These are phyloP conservation scores for Malaclemys terrapin DNA, from an alignment of 2,113 vertebrate species.

Conservation along the genomic window DNA sequence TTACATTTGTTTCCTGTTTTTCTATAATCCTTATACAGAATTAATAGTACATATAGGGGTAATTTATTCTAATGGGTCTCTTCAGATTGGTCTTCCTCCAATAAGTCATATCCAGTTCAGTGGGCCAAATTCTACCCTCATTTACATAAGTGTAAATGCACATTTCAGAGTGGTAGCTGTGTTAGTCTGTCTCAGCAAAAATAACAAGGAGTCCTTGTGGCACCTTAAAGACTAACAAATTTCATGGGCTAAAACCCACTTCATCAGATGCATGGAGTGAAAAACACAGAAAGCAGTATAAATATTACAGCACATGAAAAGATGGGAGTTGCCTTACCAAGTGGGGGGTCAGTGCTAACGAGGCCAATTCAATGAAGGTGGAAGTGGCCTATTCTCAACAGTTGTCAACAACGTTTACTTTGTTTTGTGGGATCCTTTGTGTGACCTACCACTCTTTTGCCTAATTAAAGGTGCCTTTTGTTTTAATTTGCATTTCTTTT, in stretches of 20 bases:
- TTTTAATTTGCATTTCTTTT: background rate
- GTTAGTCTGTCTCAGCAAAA: no score
- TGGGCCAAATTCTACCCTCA: background rate
- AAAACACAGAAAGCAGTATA: no score
- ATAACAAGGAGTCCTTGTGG: no score
- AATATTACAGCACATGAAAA: no score
- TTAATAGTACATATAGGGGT: background rate
- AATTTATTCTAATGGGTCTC: background rate
- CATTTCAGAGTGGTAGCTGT: no score
- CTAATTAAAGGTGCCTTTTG: background rate
- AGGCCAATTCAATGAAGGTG: no score
- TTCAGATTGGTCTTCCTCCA: background rate
- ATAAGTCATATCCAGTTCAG: background rate
- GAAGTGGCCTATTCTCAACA: no score
- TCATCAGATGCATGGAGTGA: no score
- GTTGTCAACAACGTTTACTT: background rate
- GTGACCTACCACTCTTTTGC: background rate
- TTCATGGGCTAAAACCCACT: no score
- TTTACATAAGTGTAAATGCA: background rate
- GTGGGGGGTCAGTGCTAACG: no score
- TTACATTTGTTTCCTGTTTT: background rate
- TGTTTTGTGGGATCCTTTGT: background rate
- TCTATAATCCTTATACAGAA: background rate
- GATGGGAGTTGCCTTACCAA: no score
- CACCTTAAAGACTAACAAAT: no score